These are phyloP conservation scores for Speoplatyrhinus poulsoni DNA, from an alignment of 2,113 vertebrate species.

Conservation along the genomic window DNA sequence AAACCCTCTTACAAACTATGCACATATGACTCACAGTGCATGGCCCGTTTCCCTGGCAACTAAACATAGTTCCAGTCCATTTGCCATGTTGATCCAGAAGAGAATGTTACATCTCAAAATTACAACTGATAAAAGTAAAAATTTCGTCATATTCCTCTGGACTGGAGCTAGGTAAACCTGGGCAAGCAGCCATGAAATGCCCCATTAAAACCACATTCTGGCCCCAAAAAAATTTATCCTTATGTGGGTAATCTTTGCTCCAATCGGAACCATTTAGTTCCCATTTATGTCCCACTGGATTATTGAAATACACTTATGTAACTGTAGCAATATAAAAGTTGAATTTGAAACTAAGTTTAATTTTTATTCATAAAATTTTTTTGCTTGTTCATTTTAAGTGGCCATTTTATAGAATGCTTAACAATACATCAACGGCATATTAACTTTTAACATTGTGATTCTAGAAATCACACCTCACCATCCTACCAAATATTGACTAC, in stretches of 20 bases:
- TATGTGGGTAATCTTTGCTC: not conserved
- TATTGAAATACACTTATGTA: not conserved
- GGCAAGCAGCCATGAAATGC: not conserved
- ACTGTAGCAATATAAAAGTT: not conserved
- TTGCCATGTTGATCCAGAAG: too few relatives aligned
- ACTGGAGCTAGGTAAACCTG: not conserved
- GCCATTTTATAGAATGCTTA: too few relatives aligned
- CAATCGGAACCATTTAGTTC: not conserved
- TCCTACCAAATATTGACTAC: too few relatives aligned
- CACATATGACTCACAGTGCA: not conserved
- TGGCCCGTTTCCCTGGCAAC: not conserved
- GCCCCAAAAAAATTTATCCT: not conserved
- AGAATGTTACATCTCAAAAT: too few relatives aligned
- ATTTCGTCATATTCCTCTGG: not conserved
- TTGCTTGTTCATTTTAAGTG: too few relatives aligned
- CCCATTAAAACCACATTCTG: not conserved
- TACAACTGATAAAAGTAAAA: not conserved
- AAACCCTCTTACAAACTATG: too few relatives aligned
- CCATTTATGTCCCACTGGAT: not conserved
- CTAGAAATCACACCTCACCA: too few relatives aligned
- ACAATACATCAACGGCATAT: too few relatives aligned
- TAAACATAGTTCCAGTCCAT: too few relatives aligned
- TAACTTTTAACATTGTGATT: too few relatives aligned
- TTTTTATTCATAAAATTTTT: too few relatives aligned
- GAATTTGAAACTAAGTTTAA: too few relatives aligned